These are phyloP conservation scores for Bradysia coprophila DNA, from an alignment of 1,140 invertebrate genomes.

Conservation along the genomic window DNA sequence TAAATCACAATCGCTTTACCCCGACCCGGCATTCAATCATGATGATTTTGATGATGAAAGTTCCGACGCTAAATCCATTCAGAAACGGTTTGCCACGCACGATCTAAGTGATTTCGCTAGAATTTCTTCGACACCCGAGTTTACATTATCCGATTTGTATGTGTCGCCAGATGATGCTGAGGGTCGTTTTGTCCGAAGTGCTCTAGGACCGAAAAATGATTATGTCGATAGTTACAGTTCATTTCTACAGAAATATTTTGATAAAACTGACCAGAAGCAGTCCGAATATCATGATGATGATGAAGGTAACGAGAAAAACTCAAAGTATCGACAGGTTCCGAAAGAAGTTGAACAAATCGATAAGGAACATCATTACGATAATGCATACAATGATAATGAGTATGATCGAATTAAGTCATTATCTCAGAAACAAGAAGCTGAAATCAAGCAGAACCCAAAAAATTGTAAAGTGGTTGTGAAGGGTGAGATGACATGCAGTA, in stretches of 20 bases:
- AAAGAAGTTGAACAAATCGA: neutral
- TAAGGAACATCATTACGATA: neutral
- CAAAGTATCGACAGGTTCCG: neutral
- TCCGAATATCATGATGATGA: neutral
- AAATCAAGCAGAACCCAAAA: constrained; percentile 33
- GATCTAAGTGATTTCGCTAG: neutral
- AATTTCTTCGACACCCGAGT: neutral
- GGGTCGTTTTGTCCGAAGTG: neutral
- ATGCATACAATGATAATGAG: neutral
- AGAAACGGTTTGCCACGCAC: neutral
- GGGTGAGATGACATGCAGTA: constrained; percentile 40
- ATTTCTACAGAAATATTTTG: neutral
- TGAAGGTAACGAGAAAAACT: neutral
- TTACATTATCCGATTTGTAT: neutral
- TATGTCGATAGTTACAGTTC: neutral
- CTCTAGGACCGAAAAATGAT: neutral
- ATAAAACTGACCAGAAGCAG: neutral
- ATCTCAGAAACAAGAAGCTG: constrained; percentile 32
- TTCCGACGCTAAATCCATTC: neutral
- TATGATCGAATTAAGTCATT: constrained; percentile 1
- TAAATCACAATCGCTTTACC: neutral
- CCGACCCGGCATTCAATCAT: neutral
- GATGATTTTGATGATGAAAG: neutral
- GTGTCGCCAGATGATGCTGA: neutral
- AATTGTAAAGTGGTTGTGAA: constrained; percentile 39